Evolutionary conservation across 2,888 invertebrate genomes (phyloP).

Genomic region (Neocrepidodera transversa): DNA sequence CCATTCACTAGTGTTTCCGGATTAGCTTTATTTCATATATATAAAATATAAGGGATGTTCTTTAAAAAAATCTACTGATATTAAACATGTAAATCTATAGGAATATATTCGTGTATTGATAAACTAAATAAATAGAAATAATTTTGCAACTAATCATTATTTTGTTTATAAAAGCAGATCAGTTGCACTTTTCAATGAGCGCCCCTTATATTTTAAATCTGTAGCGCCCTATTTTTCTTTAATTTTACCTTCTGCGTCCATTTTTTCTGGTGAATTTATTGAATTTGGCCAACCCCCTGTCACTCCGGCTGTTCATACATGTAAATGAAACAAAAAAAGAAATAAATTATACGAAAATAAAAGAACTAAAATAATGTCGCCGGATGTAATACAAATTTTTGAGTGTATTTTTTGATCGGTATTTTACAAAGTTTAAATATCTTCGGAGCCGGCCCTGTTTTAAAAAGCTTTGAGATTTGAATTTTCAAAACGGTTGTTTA

Average conservation of each 20-base stretch:
- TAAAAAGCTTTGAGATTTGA: not conserved
- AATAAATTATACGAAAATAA: constrained; percentile 2
- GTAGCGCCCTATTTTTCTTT: not conserved
- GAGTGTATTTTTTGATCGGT: too few relatives aligned
- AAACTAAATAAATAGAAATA: too few relatives aligned
- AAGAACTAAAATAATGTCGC: constrained; percentile 5
- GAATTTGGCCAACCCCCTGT: constrained; percentile 6
- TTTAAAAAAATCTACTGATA: too few relatives aligned
- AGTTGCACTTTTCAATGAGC: not conserved
- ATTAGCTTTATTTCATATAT: not conserved
- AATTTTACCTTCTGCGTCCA: constrained; percentile 12
- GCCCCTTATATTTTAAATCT: not conserved
- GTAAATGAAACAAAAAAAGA: constrained; percentile 15
- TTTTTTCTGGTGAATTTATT: constrained; percentile 10
- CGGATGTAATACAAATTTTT: not conserved
- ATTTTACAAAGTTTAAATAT: not conserved
- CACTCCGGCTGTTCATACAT: constrained; percentile 13
- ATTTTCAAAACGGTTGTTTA: not conserved
- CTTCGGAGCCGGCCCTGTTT: constrained; percentile 9
- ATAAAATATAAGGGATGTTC: not conserved
- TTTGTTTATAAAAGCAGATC: too few relatives aligned
- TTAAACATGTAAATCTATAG: too few relatives aligned
- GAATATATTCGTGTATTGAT: too few relatives aligned
- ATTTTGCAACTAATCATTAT: too few relatives aligned
- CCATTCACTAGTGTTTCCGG: not conserved